phyloP scores from a whole-genome alignment of 2,888 invertebrate species.

The Pseudococcus viburni region DNA sequence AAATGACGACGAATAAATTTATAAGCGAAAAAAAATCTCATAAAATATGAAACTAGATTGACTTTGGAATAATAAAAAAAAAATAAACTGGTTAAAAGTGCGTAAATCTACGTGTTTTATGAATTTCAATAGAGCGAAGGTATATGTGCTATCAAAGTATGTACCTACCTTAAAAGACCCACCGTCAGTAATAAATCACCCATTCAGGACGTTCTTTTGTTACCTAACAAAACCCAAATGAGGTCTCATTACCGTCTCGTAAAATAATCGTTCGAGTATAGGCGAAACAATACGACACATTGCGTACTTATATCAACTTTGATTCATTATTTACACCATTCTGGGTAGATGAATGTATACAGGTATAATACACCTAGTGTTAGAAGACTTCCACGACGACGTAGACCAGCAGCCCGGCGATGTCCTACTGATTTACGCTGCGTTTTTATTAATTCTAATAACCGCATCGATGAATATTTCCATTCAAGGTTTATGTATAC shows the following conservation, averaged over 20 bases:
- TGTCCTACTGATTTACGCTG: background rate
- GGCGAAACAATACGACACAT: slow-evolving; percentile 29
- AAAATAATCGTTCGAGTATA: slow-evolving; percentile 28
- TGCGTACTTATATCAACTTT: background rate
- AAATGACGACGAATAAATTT: background rate
- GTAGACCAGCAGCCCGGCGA: background rate
- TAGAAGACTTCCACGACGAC: background rate
- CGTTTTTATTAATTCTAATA: background rate
- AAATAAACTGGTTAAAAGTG: slow-evolving; percentile 1
- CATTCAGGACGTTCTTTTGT: slow-evolving; percentile 15
- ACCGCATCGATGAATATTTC: background rate
- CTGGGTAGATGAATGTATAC: background rate
- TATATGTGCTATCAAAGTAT: background rate
- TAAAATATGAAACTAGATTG: background rate
- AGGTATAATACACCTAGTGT: background rate
- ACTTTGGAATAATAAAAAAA: background rate
- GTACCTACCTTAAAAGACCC: slow-evolving; percentile 6
- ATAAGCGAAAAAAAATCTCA: background rate
- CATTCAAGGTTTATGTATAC: background rate
- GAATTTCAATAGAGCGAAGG: background rate
- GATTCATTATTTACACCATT: slow-evolving; percentile 37
- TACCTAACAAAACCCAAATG: slow-evolving; percentile 30
- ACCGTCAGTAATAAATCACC: slow-evolving; percentile 8
- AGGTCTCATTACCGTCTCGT: slow-evolving; percentile 23
- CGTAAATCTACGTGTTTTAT: background rate